Evolutionary conservation across 2,113 vertebrate species (phyloP).

Genomic region (Symphodus melops): DNA sequence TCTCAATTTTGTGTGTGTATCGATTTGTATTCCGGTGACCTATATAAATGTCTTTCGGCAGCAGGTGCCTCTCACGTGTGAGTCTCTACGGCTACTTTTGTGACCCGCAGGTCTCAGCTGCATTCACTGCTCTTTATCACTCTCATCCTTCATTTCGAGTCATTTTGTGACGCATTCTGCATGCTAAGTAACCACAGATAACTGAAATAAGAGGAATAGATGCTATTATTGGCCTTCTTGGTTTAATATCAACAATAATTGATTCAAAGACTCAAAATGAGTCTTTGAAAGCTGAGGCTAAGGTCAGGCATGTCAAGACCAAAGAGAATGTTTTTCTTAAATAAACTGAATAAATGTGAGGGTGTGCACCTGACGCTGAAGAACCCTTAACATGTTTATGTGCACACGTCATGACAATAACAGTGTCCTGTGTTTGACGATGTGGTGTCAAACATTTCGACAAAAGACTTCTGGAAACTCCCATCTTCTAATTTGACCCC

Average conservation of each 20-base stretch:
- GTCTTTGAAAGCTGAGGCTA: constrained; percentile 30
- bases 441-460: constrained; percentile 21
- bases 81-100: constrained; percentile 35
- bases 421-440: constrained; percentile 27
- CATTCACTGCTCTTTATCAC: constrained; percentile 54
- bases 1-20: constrained; percentile 49
- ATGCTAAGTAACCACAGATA: constrained; percentile 52
- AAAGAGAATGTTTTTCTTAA: constrained; percentile 12
- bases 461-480: constrained; percentile 46
- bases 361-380: neutral
- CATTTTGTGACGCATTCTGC: constrained; percentile 59
- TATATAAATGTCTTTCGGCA: constrained; percentile 50
- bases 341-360: neutral
- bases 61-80: constrained; percentile 51
- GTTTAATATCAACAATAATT: constrained; percentile 53
- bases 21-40: constrained; percentile 64
- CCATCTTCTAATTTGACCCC: constrained; percentile 53
- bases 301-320: constrained; percentile 25
- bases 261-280: constrained; percentile 51
- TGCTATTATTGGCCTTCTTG: constrained; percentile 29
- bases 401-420: constrained; percentile 22
- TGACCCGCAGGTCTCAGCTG: constrained; percentile 36
- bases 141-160: constrained; percentile 71
- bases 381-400: constrained; percentile 11
- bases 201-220: constrained; percentile 59